Evolutionary conservation across 64 coral and sea anemone species (phyloP).

Genomic region (Dendrophyllia cribrosa): DNA sequence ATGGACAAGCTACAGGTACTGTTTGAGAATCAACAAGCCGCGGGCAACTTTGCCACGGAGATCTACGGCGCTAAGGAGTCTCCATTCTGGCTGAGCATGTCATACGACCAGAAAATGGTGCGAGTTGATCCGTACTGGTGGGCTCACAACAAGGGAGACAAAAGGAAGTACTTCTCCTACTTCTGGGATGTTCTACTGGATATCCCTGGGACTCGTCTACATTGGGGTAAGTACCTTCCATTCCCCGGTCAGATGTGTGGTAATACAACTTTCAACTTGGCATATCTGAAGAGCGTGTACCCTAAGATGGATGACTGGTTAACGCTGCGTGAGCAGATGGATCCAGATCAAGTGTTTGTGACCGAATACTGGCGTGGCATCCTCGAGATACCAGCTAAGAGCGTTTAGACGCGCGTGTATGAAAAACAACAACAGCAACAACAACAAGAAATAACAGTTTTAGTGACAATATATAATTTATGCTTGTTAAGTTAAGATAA

Average conservation of each 20-base stretch:
- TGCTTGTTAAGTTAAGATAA: no score
- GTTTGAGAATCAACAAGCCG: constrained; percentile 50
- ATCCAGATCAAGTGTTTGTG: constrained; percentile 69
- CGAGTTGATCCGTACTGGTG: constrained; percentile 83
- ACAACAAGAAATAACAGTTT: no score
- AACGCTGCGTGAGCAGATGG: constrained; percentile 45
- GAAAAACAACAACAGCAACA: no score
- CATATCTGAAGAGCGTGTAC: constrained; percentile 75
- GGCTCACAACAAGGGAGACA: constrained; percentile 49
- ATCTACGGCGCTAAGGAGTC: constrained; percentile 67
- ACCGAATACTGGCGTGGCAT: constrained; percentile 71
- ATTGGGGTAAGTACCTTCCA: constrained; percentile 87
- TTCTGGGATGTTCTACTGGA: constrained; percentile 72
- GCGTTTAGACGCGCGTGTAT: no score
- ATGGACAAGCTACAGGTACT: constrained; percentile 47
- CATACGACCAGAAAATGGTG: constrained; percentile 36
- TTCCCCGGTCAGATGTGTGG: constrained; percentile 60
- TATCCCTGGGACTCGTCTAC: constrained; percentile 52
- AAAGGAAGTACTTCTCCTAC: constrained; percentile 42
- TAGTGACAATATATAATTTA: no score
- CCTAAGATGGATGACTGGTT: constrained; percentile 69
- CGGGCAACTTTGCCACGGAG: constrained; percentile 65
- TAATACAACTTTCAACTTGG: constrained; percentile 54
- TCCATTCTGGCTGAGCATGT: constrained; percentile 81
- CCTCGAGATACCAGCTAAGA: constrained; percentile 38